A percentile compares a stretch with the other conserved stretches of the same genome.
phyloP scores from a whole-genome alignment of 2,888 invertebrate genomes.

The Tachystola acroxantha region DNA sequence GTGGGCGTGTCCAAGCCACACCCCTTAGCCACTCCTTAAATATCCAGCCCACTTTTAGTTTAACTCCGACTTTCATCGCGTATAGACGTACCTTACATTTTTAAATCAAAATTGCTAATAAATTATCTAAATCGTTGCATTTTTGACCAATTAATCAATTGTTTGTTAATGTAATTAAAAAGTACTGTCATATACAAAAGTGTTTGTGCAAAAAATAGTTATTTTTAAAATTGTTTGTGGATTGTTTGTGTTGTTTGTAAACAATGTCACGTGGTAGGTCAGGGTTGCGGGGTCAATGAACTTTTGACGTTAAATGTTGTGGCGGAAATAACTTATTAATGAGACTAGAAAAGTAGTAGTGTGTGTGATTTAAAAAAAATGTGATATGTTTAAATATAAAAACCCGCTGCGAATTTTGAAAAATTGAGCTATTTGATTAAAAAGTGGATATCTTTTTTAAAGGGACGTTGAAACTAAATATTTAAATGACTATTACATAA shows the following conservation, averaged over 20 bases:
- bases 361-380: no score
- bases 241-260: slow-evolving; percentile 36
- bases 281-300: slow-evolving; percentile 21
- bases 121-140: no score
- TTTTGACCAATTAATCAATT: no score
- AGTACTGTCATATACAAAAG: neutral
- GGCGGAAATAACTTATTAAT: slow-evolving; percentile 4
- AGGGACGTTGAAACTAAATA: no score
- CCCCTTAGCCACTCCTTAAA: slow-evolving; percentile 15
- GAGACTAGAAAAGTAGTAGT: no score
- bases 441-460: no score
- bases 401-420: no score
- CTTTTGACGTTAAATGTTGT: slow-evolving; percentile 11
- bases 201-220: slow-evolving; percentile 3
- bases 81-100: slow-evolving; percentile 5
- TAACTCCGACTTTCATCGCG: slow-evolving; percentile 3
- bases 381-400: no score
- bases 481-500: no score
- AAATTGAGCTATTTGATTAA: no score
- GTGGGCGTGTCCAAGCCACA: slow-evolving; percentile 17
- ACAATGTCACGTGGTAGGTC: slow-evolving; percentile 32
- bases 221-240: slow-evolving; percentile 11
- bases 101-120: no score
- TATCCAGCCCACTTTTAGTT: slow-evolving; percentile 8
- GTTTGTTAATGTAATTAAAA: no score